Evolutionary conservation across 1,140 invertebrate genomes (phyloP).

Genomic region (Halotydeus destructor): DNA sequence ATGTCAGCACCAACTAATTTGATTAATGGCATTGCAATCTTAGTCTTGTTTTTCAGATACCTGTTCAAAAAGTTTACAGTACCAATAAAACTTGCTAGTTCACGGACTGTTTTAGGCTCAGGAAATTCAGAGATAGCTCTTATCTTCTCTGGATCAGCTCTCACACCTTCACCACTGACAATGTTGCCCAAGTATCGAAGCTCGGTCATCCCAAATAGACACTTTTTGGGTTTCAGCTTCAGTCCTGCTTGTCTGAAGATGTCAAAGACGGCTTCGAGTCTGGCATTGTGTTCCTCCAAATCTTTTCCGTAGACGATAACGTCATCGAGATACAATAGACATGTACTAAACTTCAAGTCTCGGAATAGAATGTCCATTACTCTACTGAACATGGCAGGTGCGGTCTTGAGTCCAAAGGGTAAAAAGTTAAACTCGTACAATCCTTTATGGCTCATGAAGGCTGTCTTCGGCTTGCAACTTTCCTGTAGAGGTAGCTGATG

Average conservation of each 20-base stretch:
- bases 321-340: conserved; percentile 5
- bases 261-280: conserved; percentile 6
- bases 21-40: conserved; percentile 16
- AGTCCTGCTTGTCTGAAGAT: background rate
- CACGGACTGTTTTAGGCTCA: conserved; percentile 1
- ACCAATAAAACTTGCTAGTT: conserved; percentile 25
- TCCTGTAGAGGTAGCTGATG: conserved; percentile 25
- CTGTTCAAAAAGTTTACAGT: conserved; percentile 26
- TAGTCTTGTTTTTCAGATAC: conserved; percentile 24
- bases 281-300: conserved; percentile 11
- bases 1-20: no score
- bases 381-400: conserved; percentile 19
- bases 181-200: conserved; percentile 13
- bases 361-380: conserved; percentile 16
- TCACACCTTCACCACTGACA: conserved; percentile 2
- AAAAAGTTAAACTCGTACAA: conserved; percentile 25
- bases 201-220: conserved; percentile 3
- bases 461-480: conserved; percentile 24
- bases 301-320: conserved; percentile 17
- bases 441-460: conserved; percentile 24
- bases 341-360: background rate
- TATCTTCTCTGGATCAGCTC: conserved; percentile 6
- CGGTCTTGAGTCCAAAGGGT: conserved; percentile 22
- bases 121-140: conserved; percentile 6
- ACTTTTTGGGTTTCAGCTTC: conserved; percentile 14